These are phyloP conservation scores for Manis pentadactyla DNA, from an alignment of 2,797 vertebrate species.

Conservation along the genomic window DNA sequence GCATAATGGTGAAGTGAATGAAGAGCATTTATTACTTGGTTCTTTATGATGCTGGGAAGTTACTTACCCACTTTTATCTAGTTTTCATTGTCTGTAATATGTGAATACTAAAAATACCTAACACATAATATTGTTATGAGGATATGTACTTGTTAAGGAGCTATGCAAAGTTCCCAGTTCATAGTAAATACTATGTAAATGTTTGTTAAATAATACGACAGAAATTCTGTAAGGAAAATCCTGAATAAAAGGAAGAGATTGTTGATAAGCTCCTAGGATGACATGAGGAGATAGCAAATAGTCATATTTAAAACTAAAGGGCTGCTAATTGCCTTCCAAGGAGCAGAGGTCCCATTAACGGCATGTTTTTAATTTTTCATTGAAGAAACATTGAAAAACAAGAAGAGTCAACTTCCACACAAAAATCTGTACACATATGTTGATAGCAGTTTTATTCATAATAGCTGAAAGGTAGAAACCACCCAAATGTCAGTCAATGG, in stretches of 20 bases:
- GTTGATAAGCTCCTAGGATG: not conserved
- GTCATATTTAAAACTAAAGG: not conserved
- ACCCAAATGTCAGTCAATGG: not conserved
- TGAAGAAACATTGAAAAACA: constrained; percentile 1
- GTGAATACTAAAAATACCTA: not conserved
- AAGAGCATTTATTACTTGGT: not conserved
- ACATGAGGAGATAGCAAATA: not conserved
- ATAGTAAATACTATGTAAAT: not conserved
- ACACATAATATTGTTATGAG: not conserved
- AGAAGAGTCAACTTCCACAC: not conserved
- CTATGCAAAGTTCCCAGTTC: not conserved
- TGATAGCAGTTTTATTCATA: not conserved
- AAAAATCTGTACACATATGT: not conserved
- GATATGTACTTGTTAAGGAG: not conserved
- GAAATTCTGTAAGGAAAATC: not conserved
- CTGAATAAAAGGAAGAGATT: not conserved
- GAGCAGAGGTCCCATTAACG: not conserved
- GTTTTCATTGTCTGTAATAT: not conserved
- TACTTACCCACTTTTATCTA: not conserved
- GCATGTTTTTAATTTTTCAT: not conserved
- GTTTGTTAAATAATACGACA: not conserved
- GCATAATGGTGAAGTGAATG: not conserved
- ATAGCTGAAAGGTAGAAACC: not conserved
- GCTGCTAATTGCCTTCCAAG: not conserved
- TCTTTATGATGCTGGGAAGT: not conserved